Percentiles rank a stretch among this genome's conserved stretches.
Evolutionary conservation across 1,140 invertebrate species (phyloP).

Genomic region (Chymomyza costata): DNA sequence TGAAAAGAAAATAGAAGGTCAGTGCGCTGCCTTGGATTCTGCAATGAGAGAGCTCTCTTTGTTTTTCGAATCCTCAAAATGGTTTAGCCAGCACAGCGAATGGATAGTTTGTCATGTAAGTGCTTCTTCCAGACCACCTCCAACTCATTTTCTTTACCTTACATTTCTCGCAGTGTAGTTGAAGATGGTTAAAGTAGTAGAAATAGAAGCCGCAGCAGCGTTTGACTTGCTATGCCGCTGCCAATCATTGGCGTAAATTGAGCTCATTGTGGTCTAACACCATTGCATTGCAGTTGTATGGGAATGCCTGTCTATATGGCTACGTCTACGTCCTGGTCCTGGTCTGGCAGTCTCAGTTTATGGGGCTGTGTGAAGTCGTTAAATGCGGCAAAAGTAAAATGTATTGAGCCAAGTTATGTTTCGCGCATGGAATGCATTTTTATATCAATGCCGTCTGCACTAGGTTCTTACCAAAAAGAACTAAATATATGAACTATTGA

Average conservation of each 20-base stretch:
- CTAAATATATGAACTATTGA: slow-evolving; percentile 55
- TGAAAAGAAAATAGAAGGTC: too few species aligned
- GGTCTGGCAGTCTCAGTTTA: slow-evolving; percentile 16
- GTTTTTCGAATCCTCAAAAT: too few species aligned
- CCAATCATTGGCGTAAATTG: slow-evolving; percentile 72
- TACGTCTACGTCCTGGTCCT: neutral
- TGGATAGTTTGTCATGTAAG: too few species aligned
- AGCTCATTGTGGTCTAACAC: slow-evolving; percentile 71
- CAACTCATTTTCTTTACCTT: neutral
- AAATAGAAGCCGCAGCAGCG: too few species aligned
- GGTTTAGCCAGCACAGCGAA: too few species aligned
- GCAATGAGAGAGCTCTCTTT: too few species aligned
- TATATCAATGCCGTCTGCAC: slow-evolving; percentile 35
- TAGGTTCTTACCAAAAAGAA: neutral
- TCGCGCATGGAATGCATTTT: slow-evolving; percentile 69
- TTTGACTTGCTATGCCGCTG: slow-evolving; percentile 37
- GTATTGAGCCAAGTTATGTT: slow-evolving; percentile 72
- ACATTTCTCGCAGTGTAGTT: neutral
- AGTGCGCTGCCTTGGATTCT: too few species aligned
- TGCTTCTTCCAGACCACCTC: neutral
- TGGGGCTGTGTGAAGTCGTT: slow-evolving; percentile 64
- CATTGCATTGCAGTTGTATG: slow-evolving; percentile 39
- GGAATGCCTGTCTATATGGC: slow-evolving; percentile 22
- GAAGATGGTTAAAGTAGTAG: too few species aligned
- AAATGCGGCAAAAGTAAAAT: slow-evolving; percentile 72